These are phyloP conservation scores for Tyto alba DNA, from an alignment of 2,113 vertebrate species.

Conservation along the genomic window DNA sequence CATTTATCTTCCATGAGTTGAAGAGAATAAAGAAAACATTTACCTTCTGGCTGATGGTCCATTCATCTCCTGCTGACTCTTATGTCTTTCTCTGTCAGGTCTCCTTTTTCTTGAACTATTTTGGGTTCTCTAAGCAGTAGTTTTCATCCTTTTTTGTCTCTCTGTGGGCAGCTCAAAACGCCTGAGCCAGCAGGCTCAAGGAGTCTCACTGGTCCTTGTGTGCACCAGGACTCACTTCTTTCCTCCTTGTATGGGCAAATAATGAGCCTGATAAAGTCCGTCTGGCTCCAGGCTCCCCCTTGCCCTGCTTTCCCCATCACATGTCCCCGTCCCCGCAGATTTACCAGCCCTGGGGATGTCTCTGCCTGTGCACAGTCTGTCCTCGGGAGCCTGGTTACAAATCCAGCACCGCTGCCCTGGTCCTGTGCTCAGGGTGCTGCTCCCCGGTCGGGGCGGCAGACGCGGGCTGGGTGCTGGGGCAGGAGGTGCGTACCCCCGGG, in stretches of 20 bases:
- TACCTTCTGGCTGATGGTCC: slow-evolving; percentile 11
- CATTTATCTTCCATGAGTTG: slow-evolving; percentile 12
- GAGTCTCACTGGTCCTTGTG: neutral
- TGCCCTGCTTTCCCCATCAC: neutral
- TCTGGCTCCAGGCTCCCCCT: neutral
- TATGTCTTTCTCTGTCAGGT: neutral
- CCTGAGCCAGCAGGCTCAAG: neutral
- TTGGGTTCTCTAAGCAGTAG: neutral
- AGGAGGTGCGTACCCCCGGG: neutral
- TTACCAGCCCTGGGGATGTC: neutral
- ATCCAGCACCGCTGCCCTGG: neutral
- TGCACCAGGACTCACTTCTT: neutral
- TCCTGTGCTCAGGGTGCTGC: accelerated
- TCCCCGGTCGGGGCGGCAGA: accelerated
- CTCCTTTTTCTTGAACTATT: slow-evolving; percentile 14
- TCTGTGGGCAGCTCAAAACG: neutral
- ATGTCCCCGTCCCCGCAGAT: neutral
- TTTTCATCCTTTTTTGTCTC: slow-evolving; percentile 41
- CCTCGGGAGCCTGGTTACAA: neutral
- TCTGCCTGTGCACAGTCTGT: neutral
- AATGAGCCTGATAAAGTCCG: neutral
- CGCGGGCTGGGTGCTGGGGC: neutral
- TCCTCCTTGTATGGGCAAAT: slow-evolving; percentile 31
- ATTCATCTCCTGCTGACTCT: neutral
- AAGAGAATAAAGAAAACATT: slow-evolving; percentile 31